These are phyloP conservation scores for Etheostoma perlongum DNA, from an alignment of 2,797 vertebrate species.

Conservation along the genomic window DNA sequence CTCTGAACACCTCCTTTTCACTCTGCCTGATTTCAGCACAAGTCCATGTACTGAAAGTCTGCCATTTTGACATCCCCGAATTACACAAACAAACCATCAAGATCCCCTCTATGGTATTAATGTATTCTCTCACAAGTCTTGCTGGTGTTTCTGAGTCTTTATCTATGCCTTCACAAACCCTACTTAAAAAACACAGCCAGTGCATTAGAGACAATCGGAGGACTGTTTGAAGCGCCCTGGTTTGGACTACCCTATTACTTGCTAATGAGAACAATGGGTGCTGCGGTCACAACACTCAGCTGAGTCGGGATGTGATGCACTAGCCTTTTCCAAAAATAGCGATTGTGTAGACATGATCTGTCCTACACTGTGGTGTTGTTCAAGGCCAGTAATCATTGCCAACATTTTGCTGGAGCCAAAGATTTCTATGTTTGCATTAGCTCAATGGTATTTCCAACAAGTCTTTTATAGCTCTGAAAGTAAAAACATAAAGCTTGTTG, in stretches of 20 bases:
- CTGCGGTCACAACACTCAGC: slow-evolving; percentile 31
- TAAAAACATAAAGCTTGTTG: neutral
- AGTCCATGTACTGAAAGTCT: slow-evolving; percentile 21
- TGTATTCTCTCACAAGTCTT: slow-evolving; percentile 58
- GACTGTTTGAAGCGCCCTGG: slow-evolving; percentile 22
- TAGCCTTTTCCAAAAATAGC: slow-evolving; percentile 36
- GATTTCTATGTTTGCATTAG: neutral
- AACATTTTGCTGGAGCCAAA: neutral
- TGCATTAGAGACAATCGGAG: slow-evolving; percentile 39
- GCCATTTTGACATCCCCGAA: slow-evolving; percentile 51
- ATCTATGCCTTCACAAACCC: slow-evolving; percentile 31
- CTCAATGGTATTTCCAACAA: neutral
- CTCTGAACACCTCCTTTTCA: slow-evolving; percentile 21
- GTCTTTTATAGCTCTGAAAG: neutral
- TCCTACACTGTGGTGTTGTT: neutral
- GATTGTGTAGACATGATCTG: neutral
- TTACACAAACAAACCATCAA: slow-evolving; percentile 47
- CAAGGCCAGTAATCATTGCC: neutral
- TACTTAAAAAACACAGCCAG: slow-evolving; percentile 39
- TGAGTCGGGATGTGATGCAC: slow-evolving; percentile 19
- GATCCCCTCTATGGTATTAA: slow-evolving; percentile 42
- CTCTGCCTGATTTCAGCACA: slow-evolving; percentile 19
- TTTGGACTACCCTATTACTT: slow-evolving; percentile 10
- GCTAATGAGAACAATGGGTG: slow-evolving; percentile 36
- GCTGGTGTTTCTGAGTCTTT: slow-evolving; percentile 18